These are phyloP conservation scores for Ips nitidus DNA, from an alignment of 1,140 invertebrate species.

Conservation along the genomic window DNA sequence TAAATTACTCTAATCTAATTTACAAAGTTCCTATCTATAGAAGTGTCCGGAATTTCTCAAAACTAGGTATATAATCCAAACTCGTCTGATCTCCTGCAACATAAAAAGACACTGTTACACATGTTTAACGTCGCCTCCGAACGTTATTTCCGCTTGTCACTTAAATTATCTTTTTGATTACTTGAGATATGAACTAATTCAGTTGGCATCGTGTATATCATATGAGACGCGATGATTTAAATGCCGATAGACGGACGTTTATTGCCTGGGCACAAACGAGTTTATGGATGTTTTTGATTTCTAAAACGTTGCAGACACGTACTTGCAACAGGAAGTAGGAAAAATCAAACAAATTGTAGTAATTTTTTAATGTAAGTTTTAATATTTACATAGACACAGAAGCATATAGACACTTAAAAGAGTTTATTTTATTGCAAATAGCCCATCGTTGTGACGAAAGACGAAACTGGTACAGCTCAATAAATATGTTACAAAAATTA, in stretches of 20 bases:
- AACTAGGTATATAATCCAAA: too few species aligned
- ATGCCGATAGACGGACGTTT: constrained; percentile 23
- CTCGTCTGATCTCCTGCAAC: too few species aligned
- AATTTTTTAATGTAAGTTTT: too few species aligned
- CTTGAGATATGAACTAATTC: constrained; percentile 30
- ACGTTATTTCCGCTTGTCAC: constrained; percentile 32
- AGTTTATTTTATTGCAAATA: constrained; percentile 29
- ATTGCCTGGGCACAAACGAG: constrained; percentile 9
- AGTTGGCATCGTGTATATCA: constrained; percentile 7
- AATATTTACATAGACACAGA: too few species aligned
- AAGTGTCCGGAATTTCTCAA: too few species aligned
- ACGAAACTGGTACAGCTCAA: not conserved
- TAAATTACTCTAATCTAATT: too few species aligned
- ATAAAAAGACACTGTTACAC: constrained; percentile 11
- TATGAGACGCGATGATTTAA: constrained; percentile 21
- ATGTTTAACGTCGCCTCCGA: constrained; percentile 32
- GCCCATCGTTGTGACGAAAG: constrained; percentile 28
- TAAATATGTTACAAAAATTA: constrained; percentile 31
- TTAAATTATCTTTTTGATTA: constrained; percentile 36
- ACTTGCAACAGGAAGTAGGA: too few species aligned
- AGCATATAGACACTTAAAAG: too few species aligned
- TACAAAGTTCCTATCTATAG: too few species aligned
- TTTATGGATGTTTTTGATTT: constrained; percentile 5
- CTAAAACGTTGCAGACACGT: not conserved
- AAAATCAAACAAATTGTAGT: too few species aligned